A percentile compares a stretch with the other conserved stretches of the same genome.
Evolutionary conservation across 2,888 invertebrate species (phyloP).

Genomic region (Eumerus sabulonum): DNA sequence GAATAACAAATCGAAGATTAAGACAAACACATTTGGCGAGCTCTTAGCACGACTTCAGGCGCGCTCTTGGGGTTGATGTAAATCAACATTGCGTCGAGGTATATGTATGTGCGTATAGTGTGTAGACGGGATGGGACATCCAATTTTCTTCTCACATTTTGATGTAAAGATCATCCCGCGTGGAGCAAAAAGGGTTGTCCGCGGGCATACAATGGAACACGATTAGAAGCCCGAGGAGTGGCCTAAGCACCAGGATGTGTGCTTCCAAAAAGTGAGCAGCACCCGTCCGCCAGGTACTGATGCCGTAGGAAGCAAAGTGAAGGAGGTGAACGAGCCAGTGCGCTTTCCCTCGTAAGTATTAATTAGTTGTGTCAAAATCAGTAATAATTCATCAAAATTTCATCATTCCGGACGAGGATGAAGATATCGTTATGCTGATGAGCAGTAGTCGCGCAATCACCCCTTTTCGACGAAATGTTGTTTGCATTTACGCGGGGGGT

Average conservation of each 20-base stretch:
- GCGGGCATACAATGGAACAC: conserved; percentile 60
- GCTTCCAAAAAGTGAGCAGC: conserved; percentile 37
- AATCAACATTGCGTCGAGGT: conserved; percentile 10
- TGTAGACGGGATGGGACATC: conserved; percentile 32
- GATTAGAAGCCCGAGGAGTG: conserved; percentile 29
- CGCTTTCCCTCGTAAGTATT: conserved; percentile 46
- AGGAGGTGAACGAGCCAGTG: not conserved
- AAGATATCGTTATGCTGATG: not conserved
- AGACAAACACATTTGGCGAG: conserved; percentile 76
- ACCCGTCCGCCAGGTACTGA: conserved; percentile 26
- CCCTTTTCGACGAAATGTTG: conserved; percentile 18
- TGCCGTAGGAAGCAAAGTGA: not conserved
- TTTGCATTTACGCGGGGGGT: not conserved
- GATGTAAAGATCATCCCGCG: conserved; percentile 27
- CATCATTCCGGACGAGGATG: conserved; percentile 29
- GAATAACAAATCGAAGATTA: conserved; percentile 79
- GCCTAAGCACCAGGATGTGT: not conserved
- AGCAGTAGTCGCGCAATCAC: conserved; percentile 1
- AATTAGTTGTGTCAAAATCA: conserved; percentile 69
- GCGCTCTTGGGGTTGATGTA: not conserved
- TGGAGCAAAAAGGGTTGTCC: conserved; percentile 17
- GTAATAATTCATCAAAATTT: conserved; percentile 66
- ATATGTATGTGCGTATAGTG: conserved; percentile 38
- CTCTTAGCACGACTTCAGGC: not conserved
- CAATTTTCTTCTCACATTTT: conserved; percentile 50